A percentile compares a stretch with the other conserved stretches of the same genome.
phyloP scores from a whole-genome alignment of 2,888 invertebrate genomes.

The Proisotoma minuta region DNA sequence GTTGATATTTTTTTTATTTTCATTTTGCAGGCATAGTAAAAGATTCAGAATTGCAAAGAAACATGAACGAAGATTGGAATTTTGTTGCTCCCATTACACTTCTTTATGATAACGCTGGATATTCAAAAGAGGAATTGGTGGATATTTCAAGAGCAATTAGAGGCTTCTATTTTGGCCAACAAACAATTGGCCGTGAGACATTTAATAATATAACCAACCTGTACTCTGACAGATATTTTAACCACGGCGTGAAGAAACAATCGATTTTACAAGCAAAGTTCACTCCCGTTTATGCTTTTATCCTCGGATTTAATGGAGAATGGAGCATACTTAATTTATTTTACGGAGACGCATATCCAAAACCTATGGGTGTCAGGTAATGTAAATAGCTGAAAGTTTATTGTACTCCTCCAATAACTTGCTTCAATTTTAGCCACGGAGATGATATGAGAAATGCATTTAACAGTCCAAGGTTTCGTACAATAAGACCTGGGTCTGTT shows the following conservation, averaged over 20 bases:
- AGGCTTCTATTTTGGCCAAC: conserved; percentile 37
- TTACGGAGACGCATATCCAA: conserved; percentile 48
- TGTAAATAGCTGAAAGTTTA: not conserved
- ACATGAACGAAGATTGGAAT: conserved; percentile 43
- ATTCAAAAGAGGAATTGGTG: conserved; percentile 7
- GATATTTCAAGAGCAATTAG: conserved; percentile 32
- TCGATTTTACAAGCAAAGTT: conserved; percentile 49
- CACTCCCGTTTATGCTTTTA: conserved; percentile 54
- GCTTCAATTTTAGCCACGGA: conserved; percentile 52
- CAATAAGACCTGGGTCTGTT: conserved; percentile 49
- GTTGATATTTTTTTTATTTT: not conserved
- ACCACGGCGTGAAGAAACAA: conserved; percentile 53
- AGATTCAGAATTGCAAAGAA: conserved; percentile 29
- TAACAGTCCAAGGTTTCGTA: conserved; percentile 53
- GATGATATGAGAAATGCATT: conserved; percentile 58
- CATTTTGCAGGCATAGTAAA: conserved; percentile 28
- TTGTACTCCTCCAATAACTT: not conserved
- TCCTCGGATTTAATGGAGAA: conserved; percentile 54
- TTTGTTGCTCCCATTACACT: conserved; percentile 41
- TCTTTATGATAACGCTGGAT: conserved; percentile 26
- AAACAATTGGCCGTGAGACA: conserved; percentile 19
- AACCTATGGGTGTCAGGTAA: conserved; percentile 24
- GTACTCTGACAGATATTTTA: conserved; percentile 55
- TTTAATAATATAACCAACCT: conserved; percentile 46
- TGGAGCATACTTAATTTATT: conserved; percentile 53